Evolutionary conservation across 2,113 vertebrate species (phyloP), one percentile per base, ranked within the genome.

Genomic region (Hassar affinis): DNA sequence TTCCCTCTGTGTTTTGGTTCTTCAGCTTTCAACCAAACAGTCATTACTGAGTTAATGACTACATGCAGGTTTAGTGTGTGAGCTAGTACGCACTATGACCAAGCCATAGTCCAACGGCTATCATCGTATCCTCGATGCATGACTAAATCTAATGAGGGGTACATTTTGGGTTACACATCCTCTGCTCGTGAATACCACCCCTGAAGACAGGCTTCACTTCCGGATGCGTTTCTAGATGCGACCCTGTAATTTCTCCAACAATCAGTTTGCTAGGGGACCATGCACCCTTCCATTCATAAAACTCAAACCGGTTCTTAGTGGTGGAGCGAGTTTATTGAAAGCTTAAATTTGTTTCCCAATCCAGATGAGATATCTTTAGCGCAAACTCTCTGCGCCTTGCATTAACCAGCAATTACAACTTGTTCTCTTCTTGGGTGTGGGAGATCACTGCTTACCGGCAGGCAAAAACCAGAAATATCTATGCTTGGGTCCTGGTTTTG

Each of bases 291-390:
- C 93, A 94, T 94, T 94, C 94, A 93, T 94, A 91, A 94, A 92
- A 93, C 91, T 89, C 88, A 92, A 94, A 92, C 91, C 93, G 90
- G 90, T 90, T 94, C 89, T 94, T 94, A 94, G 94, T 92, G 94
- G 94, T 94, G 91, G 91, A 45, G 85, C 69, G 85, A 93, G 92
- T 93, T 94, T 94, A 94, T 94, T 93, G 92, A 93, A 94, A 92
- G 91, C 92, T 94, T 93, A 94, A 92, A 94, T 94, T 92, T 92
- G 93, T 90, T 91, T 92, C 89, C 92, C 91, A 89, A 90, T 85
- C 90, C 87, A 92, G 91, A 92, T 90, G 90, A 90, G 90, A 87
- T 94, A 94, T 94, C 92, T 94, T 94, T 94, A 94, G 92, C 91
- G 52, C 25, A 86, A 85, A 87, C 91, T 94, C 91, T 91, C 91